Percentiles rank a stretch among this genome's conserved stretches.
Conservation (phyloP, 2,113 vertebrate species). For the Elgaria multicarinata region DNA sequence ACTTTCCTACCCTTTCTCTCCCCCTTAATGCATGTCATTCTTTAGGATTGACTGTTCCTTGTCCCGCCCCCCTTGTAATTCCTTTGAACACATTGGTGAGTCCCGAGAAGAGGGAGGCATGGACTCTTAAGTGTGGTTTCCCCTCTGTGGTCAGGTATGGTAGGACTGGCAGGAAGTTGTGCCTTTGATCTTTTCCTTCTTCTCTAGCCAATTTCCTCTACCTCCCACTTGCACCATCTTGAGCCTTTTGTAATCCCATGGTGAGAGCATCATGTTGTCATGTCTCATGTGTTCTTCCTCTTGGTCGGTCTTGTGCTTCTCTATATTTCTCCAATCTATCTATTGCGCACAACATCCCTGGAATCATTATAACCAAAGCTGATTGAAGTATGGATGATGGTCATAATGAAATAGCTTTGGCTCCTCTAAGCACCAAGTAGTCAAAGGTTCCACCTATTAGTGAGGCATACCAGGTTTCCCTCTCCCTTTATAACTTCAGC, state of each 20-base stretch:
- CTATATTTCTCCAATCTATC: neutral
- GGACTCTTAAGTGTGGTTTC: slow-evolving; percentile 12
- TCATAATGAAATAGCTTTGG: neutral
- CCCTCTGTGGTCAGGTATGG: neutral
- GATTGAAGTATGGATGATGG: neutral
- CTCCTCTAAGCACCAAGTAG: neutral
- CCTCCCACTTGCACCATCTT: neutral
- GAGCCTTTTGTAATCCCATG: neutral
- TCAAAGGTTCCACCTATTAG: neutral
- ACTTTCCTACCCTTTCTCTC: neutral
- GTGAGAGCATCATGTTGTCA: neutral
- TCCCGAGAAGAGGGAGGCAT: neutral
- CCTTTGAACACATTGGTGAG: neutral
- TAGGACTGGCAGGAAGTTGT: neutral
- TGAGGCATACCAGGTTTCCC: neutral
- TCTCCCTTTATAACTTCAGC: neutral
- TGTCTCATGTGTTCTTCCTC: neutral
- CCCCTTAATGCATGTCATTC: neutral
- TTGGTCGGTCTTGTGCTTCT: neutral
- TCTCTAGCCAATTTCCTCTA: neutral
- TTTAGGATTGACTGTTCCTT: too few relatives aligned
- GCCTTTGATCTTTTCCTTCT: neutral
- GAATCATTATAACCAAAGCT: neutral
- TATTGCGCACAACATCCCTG: too few relatives aligned
- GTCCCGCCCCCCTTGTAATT: neutral